These are phyloP conservation scores for Holothuria glaberrima DNA, from an alignment of 35 echinoderm and acorn worm genomes.

Conservation along the genomic window DNA sequence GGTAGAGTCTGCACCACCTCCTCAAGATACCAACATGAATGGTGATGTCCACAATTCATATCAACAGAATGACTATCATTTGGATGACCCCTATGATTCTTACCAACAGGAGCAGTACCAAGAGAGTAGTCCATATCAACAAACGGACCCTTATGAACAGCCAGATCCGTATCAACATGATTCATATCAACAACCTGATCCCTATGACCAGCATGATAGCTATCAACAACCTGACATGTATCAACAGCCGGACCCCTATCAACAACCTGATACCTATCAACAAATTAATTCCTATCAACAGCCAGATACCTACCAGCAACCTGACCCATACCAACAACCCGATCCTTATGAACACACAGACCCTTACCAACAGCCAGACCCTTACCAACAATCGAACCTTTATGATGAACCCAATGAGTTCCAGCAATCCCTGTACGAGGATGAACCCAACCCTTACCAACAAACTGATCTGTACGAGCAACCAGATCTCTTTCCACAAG, in stretches of 20 bases:
- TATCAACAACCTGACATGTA: conserved; percentile 21
- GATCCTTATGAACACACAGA: conserved; percentile 31
- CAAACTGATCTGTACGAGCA: conserved; percentile 37
- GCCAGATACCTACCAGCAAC: neutral
- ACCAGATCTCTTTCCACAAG: conserved; percentile 14
- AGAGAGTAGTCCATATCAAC: neutral
- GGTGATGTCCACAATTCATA: neutral
- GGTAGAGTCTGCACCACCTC: conserved; percentile 22
- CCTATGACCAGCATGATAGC: neutral
- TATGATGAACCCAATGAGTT: conserved; percentile 9
- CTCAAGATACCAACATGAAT: neutral
- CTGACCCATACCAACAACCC: neutral
- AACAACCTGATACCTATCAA: conserved; percentile 21
- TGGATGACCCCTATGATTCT: conserved; percentile 25
- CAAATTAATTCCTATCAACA: conserved; percentile 11
- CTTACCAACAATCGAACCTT: conserved; percentile 31
- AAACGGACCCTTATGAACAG: conserved; percentile 12
- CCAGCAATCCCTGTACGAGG: neutral
- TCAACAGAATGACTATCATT: neutral
- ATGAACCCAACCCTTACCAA: conserved; percentile 4
- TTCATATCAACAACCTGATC: neutral
- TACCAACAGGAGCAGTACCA: neutral
- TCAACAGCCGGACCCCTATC: conserved; percentile 8
- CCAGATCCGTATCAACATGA: conserved; percentile 7
- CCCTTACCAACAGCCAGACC: conserved; percentile 26